These are phyloP conservation scores for Ageneiosus marmoratus DNA, from an alignment of 2,113 vertebrate genomes.

Conservation along the genomic window DNA sequence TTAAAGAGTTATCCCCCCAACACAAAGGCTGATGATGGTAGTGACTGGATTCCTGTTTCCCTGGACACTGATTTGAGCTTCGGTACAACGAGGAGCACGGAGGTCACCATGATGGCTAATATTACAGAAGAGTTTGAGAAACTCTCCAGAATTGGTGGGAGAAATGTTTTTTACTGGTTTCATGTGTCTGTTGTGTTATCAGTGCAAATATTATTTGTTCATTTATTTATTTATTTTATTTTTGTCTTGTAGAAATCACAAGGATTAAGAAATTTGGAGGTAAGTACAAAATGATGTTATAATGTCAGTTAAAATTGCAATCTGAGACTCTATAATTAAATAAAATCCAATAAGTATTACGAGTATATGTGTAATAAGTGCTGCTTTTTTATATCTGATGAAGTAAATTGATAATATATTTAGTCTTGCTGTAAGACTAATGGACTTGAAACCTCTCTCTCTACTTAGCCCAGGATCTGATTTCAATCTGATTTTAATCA, in stretches of 20 bases:
- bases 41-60: constrained; percentile 36
- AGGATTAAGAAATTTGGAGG: constrained; percentile 63
- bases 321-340: not conserved
- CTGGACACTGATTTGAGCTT: constrained; percentile 62
- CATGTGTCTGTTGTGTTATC: not conserved
- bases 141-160: constrained; percentile 61
- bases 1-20: constrained; percentile 53
- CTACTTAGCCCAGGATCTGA: not conserved
- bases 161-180: not conserved
- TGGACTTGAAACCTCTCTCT: not conserved
- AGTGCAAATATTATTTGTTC: not conserved
- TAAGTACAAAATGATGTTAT: constrained; percentile 14
- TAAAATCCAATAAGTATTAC: not conserved
- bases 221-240: not conserved
- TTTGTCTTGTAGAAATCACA: constrained; percentile 56
- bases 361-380: not conserved
- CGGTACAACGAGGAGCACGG: constrained; percentile 55
- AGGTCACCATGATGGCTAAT: constrained; percentile 12
- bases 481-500: too few relatives aligned
- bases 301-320: not conserved
- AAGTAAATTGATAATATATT: not conserved
- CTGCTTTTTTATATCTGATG: not conserved
- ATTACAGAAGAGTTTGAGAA: constrained; percentile 54
- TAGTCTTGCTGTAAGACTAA: not conserved
- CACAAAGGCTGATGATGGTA: not conserved